These are phyloP conservation scores for Diaphora mendica DNA, from an alignment of 2,888 invertebrate species.

Conservation along the genomic window DNA sequence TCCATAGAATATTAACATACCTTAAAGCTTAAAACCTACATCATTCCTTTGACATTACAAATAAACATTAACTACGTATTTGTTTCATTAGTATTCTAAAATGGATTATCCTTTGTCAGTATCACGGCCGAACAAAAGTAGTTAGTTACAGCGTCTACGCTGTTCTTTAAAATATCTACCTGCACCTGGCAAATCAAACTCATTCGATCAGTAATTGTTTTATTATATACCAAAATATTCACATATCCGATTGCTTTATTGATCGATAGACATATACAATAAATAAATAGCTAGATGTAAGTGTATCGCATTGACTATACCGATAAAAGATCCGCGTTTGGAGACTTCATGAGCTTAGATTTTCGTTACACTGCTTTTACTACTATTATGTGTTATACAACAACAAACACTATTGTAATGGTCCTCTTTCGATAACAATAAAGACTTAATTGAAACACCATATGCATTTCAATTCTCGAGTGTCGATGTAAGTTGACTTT, in stretches of 20 bases:
- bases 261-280: conserved; percentile 37
- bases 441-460: conserved; percentile 26
- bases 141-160: background rate
- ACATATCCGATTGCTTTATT: conserved; percentile 39
- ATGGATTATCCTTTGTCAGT: conserved; percentile 27
- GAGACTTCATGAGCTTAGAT: conserved; percentile 17
- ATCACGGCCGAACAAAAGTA: conserved; percentile 28
- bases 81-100: conserved; percentile 24
- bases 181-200: conserved; percentile 31
- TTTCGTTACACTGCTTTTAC: conserved; percentile 22
- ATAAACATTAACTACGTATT: conserved; percentile 34
- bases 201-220: conserved; percentile 28
- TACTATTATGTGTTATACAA: conserved; percentile 31
- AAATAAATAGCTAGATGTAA: conserved; percentile 49
- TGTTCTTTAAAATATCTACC: background rate
- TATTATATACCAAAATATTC: conserved; percentile 28
- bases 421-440: conserved; percentile 36
- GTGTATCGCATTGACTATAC: conserved; percentile 36
- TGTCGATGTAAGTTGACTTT: conserved; percentile 26
- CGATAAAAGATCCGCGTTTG: conserved; percentile 45
- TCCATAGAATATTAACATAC: conserved; percentile 18
- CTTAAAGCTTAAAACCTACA: conserved; percentile 19
- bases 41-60: conserved; percentile 20
- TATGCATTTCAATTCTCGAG: conserved; percentile 37
- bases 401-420: conserved; percentile 40